Conservation (phyloP, 2,113 vertebrate species). For the Pseudonaja textilis region DNA sequence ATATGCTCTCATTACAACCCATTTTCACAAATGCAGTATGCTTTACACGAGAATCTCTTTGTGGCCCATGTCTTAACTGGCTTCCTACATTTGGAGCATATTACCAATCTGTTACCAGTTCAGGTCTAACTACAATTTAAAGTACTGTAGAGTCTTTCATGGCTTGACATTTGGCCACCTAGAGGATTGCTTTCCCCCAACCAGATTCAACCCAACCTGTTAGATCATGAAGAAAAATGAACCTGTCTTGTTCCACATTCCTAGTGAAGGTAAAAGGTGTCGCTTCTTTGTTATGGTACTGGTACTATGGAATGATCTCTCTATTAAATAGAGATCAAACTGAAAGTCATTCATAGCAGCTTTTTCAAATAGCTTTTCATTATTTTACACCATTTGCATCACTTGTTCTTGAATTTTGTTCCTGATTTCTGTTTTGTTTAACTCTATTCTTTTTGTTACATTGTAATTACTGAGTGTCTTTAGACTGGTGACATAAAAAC, state of each 20-base stretch:
- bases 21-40: background rate
- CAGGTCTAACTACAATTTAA: background rate
- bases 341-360: background rate
- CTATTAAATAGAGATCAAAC: background rate
- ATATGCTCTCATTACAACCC: background rate
- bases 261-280: background rate
- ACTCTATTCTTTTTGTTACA: background rate
- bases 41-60: background rate
- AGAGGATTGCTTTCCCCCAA: background rate
- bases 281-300: background rate
- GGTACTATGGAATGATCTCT: background rate
- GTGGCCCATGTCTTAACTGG: background rate
- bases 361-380: background rate
- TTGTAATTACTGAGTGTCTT: background rate
- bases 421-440: background rate
- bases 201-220: background rate
- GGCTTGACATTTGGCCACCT: background rate
- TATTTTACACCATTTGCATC: background rate
- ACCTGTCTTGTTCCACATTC: background rate
- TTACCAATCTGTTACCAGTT: background rate
- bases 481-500: too few species aligned
- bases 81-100: background rate
- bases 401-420: background rate
- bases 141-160: background rate
- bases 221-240: background rate